Evolutionary conservation across 2,113 vertebrate species (phyloP), one percentile per base, ranked within the genome.

Genomic region (Limnothrissa miodon): DNA sequence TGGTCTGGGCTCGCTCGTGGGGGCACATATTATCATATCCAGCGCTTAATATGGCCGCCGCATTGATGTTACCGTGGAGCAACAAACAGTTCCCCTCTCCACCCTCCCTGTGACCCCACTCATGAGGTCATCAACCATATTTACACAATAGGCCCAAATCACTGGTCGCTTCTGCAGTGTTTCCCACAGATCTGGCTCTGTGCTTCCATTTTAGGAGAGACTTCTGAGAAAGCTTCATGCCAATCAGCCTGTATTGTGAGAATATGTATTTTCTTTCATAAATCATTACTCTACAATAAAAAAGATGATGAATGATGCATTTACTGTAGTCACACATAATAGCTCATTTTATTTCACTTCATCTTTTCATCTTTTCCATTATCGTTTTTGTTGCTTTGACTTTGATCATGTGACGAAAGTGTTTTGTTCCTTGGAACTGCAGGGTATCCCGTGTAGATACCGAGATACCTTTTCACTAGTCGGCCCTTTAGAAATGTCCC

Each of bases 1-100:
- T 93, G 93, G 94, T 95, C 93, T 82, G 53, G 7, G 78, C 84
- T 42, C 42, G 83, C 89, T 90, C 78, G 90, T 89, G 89, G 78
- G 46, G 39, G 70, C 78, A 81, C 6, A 86, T 83, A 80, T 89
- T 87, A 89, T 90, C 89, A 91, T 93, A 90, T 91, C 90, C 92
- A 86, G 86, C 85, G 85, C 82, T 59, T 62, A 83, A 83, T 51
- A 39, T 86, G 83, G 82, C 36, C 33, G 3, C 10, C 85, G 87
- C 91, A 93, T 89, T 89, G 91, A 92, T 88, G 88, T 91, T 93
- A 93, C 84, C 48, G 84, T 78, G 87, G 89, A 90, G 91, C 90
- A 94, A 93, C 90, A 93, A 93, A 93, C 90, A 89, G 39, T 81
- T 88, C 86, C 33, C 87, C 83, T 86, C 84, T 89, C 87, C 78